These are phyloP conservation scores for Pandemis heparana DNA, from an alignment of 2,888 invertebrate genomes.

Conservation along the genomic window DNA sequence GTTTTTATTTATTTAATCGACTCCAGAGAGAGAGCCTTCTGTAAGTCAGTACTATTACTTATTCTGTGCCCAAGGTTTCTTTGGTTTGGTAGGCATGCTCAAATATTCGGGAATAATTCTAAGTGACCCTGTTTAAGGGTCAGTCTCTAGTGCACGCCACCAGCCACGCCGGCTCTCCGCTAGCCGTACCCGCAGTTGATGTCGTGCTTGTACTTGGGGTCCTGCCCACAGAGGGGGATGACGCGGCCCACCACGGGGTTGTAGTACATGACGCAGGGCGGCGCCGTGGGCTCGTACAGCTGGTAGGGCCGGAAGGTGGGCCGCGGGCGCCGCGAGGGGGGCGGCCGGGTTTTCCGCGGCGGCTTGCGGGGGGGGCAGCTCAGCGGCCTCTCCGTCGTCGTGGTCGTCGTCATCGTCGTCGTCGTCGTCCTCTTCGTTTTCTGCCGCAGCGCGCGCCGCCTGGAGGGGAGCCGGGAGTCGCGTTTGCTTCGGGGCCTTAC, in stretches of 20 bases:
- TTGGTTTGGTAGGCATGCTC: no score
- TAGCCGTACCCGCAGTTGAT: constrained; percentile 6
- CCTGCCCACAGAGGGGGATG: not conserved
- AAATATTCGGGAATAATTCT: no score
- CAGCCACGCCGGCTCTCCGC: no score
- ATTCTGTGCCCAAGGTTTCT: no score
- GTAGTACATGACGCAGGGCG: not conserved
- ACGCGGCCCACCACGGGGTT: not conserved
- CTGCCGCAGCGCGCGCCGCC: not conserved
- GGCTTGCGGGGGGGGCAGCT: not conserved
- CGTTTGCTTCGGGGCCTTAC: constrained; percentile 4
- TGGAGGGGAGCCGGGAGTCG: not conserved
- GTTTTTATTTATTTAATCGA: no score
- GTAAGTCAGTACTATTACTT: no score
- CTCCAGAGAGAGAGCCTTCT: no score
- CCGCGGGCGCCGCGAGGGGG: not conserved
- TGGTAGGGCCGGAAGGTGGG: not conserved
- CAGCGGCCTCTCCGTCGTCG: not conserved
- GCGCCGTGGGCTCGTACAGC: not conserved
- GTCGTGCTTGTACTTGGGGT: not conserved
- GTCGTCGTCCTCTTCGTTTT: not conserved
- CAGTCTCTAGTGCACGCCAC: no score
- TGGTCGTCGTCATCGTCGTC: not conserved
- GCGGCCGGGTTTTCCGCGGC: not conserved
- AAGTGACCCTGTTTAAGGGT: no score